These are phyloP conservation scores for Thalassophryne amazonica DNA, from an alignment of 2,797 vertebrate genomes.

Conservation along the genomic window DNA sequence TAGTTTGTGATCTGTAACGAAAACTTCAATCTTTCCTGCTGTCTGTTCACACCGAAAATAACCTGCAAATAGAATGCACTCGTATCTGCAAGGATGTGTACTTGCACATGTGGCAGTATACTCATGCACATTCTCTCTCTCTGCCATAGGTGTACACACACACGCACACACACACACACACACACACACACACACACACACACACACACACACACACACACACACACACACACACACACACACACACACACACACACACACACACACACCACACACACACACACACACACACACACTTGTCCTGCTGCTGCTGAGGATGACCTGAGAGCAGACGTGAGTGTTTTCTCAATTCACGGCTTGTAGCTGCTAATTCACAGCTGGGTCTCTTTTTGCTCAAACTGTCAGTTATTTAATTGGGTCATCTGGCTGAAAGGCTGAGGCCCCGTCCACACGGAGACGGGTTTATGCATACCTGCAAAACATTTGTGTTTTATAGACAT, in stretches of 20 bases:
- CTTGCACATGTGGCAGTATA: background rate
- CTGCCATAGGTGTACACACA: slow-evolving; percentile 1
- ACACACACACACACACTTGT: background rate
- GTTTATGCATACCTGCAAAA: too few species aligned
- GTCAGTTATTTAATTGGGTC: too few species aligned
- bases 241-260: background rate
- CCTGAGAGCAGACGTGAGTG: too few species aligned
- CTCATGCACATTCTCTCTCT: background rate
- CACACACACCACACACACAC: too few species aligned
- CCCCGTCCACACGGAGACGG: too few species aligned
- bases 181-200: background rate
- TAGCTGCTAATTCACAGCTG: slow-evolving; percentile 15
- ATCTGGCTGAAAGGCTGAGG: too few species aligned
- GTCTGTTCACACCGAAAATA: background rate
- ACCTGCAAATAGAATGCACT: slow-evolving; percentile 11
- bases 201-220: too few species aligned
- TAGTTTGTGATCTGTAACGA: slow-evolving; percentile 3
- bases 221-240: background rate
- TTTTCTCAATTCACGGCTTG: slow-evolving; percentile 47
- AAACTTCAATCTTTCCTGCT: background rate
- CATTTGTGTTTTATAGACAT: too few species aligned
- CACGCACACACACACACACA: background rate
- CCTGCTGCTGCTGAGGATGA: background rate
- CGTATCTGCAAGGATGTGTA: background rate
- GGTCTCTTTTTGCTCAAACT: background rate